phyloP scores from a whole-genome alignment of 2,113 vertebrate species.

The Serilophus lunatus region DNA sequence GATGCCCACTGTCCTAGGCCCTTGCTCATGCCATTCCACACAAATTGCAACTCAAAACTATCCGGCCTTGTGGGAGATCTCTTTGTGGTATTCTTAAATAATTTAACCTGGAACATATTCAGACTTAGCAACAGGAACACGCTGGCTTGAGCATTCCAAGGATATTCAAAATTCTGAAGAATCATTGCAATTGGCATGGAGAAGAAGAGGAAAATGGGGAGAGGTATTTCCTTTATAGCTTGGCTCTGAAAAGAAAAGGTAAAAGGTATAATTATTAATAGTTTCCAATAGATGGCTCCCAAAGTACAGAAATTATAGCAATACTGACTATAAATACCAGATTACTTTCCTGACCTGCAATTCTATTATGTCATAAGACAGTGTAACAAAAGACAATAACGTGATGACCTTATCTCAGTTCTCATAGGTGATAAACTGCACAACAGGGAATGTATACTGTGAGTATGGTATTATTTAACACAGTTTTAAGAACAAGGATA shows the following conservation, averaged over 20 bases:
- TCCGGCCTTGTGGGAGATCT: not conserved
- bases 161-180: not conserved
- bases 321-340: not conserved
- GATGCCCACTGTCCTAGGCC: not conserved
- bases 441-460: not conserved
- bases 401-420: not conserved
- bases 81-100: not conserved
- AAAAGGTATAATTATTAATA: not conserved
- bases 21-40: not conserved
- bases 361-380: not conserved
- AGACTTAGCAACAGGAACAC: not conserved
- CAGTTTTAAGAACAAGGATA: not conserved
- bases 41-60: not conserved
- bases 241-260: not conserved
- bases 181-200: not conserved
- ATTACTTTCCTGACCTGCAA: not conserved
- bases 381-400: not conserved
- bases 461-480: not conserved
- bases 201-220: not conserved
- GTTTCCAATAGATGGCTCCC: not conserved
- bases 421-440: not conserved
- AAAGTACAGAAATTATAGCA: not conserved
- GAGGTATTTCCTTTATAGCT: not conserved
- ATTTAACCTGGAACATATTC: not conserved
- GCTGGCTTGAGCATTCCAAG: not conserved